Base-by-base conservation (phyloP, 2,113 vertebrate species). In the Xerus inauris region DNA sequence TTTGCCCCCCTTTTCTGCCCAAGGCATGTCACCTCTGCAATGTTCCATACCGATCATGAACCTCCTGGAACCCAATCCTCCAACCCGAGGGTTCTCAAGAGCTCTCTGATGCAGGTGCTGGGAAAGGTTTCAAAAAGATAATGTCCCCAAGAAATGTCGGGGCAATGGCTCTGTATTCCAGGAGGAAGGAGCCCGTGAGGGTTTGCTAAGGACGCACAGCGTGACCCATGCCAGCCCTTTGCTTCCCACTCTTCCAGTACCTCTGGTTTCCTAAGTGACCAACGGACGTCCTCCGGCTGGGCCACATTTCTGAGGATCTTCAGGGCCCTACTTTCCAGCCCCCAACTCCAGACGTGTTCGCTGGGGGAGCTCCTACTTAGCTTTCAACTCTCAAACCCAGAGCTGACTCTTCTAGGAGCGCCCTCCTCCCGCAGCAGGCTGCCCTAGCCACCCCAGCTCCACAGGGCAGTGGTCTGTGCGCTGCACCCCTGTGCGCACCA, bases 381-480 rank as follows among this genome's bases (percentile, higher is more conserved):
- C 59, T 73, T 59, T 45, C 20, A 16, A 32, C 26, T 42, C 76
- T 79, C 76, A 57, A 62, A 45, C n/a, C 75, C 42, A 65, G 1
- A 26, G 10, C 51, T 1, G 54, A 57, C 54, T 49, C n/a, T 51
- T 51, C 16, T 5, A 19, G 64, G 57, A 14, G 24, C 47, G 20
- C n/a, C 45, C 17, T 28, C 8, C 30, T 47, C 14, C 11, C 0
- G 0, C 2, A 38, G 51, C 28, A 16, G 32, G 4, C 77, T 57
- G 28, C 8, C 8, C 35, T 10, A 17, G 57, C 51, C 51, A 6
- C 38, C n/a, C 42, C 38, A 45, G 26, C 1, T 26, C 9, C 19
- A 11, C 0, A 3, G 57, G 38, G 7, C 45, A 16, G 5, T 26
- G 6, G 3, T 38, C 35, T 19, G 2, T 47, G 85, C 72, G n/a